These are phyloP conservation scores for Rhyzopertha dominica DNA, from an alignment of 1,140 invertebrate genomes.

Conservation along the genomic window DNA sequence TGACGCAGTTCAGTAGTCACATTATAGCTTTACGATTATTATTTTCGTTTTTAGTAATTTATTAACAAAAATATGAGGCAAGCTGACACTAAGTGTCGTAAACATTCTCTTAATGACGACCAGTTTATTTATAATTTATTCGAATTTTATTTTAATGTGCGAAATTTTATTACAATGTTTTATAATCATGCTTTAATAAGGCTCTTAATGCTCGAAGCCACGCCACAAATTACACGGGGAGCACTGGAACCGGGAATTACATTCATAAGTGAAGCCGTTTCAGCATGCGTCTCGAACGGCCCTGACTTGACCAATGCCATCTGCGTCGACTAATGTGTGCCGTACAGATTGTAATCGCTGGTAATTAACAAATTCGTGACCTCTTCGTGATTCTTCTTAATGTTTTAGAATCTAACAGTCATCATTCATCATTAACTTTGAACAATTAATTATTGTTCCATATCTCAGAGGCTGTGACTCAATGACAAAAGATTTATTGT, in stretches of 20 bases:
- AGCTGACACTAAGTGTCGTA: constrained; percentile 43
- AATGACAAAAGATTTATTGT: constrained; percentile 25
- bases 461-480: constrained; percentile 8
- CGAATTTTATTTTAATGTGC: constrained; percentile 48
- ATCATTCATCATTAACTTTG: constrained; percentile 31
- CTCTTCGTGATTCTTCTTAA: constrained; percentile 16
- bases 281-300: constrained; percentile 9
- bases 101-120: constrained; percentile 45
- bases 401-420: constrained; percentile 22
- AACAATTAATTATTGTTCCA: constrained; percentile 28
- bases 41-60: constrained; percentile 46
- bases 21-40: constrained; percentile 45
- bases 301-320: too few species aligned
- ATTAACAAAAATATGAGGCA: constrained; percentile 46
- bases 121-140: constrained; percentile 46
- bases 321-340: too few species aligned
- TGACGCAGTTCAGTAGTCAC: constrained; percentile 42
- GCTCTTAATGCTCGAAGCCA: constrained; percentile 37
- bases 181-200: constrained; percentile 48
- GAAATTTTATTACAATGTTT: constrained; percentile 48
- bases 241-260: constrained; percentile 22
- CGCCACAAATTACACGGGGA: constrained; percentile 35
- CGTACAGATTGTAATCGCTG: constrained; percentile 25
- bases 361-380: constrained; percentile 33
- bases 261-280: constrained; percentile 18